Conservation (phyloP, 2,888 invertebrate species). For the Eugnorisma glareosa region DNA sequence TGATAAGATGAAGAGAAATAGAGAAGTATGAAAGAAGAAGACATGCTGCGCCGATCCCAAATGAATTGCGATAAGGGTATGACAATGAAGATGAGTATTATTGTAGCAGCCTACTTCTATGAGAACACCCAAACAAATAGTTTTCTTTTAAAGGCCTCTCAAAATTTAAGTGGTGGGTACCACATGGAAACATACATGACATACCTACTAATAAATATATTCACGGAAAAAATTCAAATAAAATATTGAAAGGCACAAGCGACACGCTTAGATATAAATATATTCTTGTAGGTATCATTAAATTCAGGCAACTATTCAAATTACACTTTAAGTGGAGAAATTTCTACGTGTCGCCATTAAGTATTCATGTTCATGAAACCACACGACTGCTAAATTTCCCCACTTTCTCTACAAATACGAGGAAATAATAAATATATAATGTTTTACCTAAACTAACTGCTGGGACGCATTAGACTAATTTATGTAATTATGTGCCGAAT, state of each 20-base stretch:
- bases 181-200: neutral
- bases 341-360: conserved; percentile 67
- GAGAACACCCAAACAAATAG: neutral
- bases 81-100: neutral
- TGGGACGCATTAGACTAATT: conserved; percentile 75
- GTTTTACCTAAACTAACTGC: conserved; percentile 84
- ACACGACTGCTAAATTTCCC: conserved; percentile 65
- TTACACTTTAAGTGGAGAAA: conserved; percentile 73
- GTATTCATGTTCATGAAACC: conserved; percentile 70
- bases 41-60: no score
- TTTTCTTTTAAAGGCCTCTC: neutral
- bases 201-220: neutral
- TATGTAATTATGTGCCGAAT: conserved; percentile 71
- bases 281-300: conserved; percentile 41
- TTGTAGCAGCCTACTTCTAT: neutral
- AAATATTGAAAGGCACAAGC: conserved; percentile 18
- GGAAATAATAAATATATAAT: conserved; percentile 63
- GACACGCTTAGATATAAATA: conserved; percentile 20
- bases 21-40: no score
- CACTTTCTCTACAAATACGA: conserved; percentile 58
- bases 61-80: no score
- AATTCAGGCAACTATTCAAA: conserved; percentile 67
- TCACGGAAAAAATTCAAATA: neutral
- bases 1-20: no score
- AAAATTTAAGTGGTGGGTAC: conserved; percentile 4